Percentiles rank a stretch among this genome's conserved stretches.
These are phyloP conservation scores for Napeogenes sylphis DNA, from an alignment of 2,888 invertebrate genomes.

Conservation along the genomic window DNA sequence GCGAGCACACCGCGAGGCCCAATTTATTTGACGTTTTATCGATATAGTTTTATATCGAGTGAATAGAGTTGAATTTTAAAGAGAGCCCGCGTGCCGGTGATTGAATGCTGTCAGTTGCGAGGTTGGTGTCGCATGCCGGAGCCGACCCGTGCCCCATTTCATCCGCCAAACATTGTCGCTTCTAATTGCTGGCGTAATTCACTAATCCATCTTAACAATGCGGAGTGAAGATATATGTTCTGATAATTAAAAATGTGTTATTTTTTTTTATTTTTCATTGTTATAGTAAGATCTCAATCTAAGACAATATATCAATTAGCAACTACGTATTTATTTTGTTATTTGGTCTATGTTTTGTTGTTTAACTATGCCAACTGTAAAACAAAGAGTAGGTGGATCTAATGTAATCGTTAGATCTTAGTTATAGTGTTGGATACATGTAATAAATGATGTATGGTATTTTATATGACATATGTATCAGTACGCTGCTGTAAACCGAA, in stretches of 20 bases:
- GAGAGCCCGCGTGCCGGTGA: constrained; percentile 44
- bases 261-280: constrained; percentile 1
- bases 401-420: too few species aligned
- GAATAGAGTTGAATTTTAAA: constrained; percentile 44
- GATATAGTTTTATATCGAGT: constrained; percentile 41
- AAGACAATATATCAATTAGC: too few species aligned
- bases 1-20: constrained; percentile 45
- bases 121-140: constrained; percentile 35
- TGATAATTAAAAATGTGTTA: neutral
- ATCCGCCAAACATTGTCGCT: constrained; percentile 63
- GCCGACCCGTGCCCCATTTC: constrained; percentile 58
- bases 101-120: constrained; percentile 64
- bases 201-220: constrained; percentile 47
- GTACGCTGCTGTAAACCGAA: constrained; percentile 63
- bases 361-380: too few species aligned
- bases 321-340: too few species aligned
- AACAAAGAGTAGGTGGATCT: too few species aligned
- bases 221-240: constrained; percentile 2
- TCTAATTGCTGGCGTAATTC: constrained; percentile 66
- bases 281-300: neutral
- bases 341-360: too few species aligned
- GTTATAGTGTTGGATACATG: neutral
- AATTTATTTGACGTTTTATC: constrained; percentile 40
- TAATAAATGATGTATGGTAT: neutral
- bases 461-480: constrained; percentile 45